Conservation (phyloP, 2,888 invertebrate genomes). For the Melolontha melolontha region DNA sequence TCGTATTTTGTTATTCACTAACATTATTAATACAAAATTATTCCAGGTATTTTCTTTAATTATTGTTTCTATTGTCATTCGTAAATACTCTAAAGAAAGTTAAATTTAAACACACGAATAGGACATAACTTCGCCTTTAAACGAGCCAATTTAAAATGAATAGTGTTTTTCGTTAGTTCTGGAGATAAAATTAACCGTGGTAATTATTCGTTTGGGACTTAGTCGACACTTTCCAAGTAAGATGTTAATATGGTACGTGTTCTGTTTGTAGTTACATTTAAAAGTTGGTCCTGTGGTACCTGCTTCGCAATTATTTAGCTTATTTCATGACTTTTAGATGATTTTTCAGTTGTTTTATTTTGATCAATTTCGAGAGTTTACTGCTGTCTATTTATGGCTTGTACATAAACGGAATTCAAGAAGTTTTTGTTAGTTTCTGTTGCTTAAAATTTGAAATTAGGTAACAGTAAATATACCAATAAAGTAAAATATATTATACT, state of each 20-base stretch:
- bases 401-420: not conserved
- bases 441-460: too few species aligned
- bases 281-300: slow-evolving; percentile 15
- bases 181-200: slow-evolving; percentile 45
- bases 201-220: slow-evolving; percentile 49
- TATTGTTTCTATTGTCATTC: not conserved
- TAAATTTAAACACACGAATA: slow-evolving; percentile 3
- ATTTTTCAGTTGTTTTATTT: slow-evolving; percentile 16
- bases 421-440: too few species aligned
- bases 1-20: not conserved
- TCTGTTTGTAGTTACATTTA: slow-evolving; percentile 41
- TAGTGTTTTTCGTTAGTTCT: slow-evolving; percentile 32
- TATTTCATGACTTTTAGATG: slow-evolving; percentile 14
- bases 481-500: too few species aligned
- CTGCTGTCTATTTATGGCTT: not conserved
- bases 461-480: too few species aligned
- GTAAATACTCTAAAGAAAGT: slow-evolving; percentile 6
- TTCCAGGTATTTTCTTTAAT: not conserved
- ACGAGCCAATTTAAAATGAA: slow-evolving; percentile 8
- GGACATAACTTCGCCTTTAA: slow-evolving; percentile 12
- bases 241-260: slow-evolving; percentile 52
- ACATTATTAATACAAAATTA: not conserved
- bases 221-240: slow-evolving; percentile 46
- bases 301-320: slow-evolving; percentile 14
- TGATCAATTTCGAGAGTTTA: slow-evolving; percentile 4